Percentiles rank a stretch among this genome's conserved stretches.
phyloP scores from a whole-genome alignment of 2,888 invertebrate species.

The Campoletis raptor region DNA sequence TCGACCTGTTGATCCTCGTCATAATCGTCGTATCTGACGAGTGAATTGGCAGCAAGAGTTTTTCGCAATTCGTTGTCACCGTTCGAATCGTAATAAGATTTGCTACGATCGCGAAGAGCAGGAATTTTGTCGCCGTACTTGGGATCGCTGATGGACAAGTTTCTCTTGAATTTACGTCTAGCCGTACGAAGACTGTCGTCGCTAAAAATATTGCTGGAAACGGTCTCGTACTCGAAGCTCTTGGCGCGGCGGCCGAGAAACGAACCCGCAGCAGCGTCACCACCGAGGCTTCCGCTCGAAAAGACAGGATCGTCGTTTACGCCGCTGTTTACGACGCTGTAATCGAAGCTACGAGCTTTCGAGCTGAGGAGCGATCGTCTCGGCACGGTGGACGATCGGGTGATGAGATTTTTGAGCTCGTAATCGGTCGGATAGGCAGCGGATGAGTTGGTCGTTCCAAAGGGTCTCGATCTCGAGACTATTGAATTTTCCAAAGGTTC shows the following conservation, averaged over 20 bases:
- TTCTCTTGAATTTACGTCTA: conserved; percentile 82
- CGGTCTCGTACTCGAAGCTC: conserved; percentile 83
- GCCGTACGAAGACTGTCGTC: conserved; percentile 83
- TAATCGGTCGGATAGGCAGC: conserved; percentile 55
- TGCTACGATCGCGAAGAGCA: conserved; percentile 82
- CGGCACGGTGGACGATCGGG: conserved; percentile 57
- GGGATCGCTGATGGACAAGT: conserved; percentile 81
- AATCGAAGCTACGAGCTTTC: conserved; percentile 82
- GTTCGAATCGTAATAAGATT: conserved; percentile 82
- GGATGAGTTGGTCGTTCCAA: conserved; percentile 34
- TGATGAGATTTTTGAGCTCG: conserved; percentile 58
- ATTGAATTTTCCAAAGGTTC: conserved; percentile 69
- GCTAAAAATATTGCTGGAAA: conserved; percentile 83
- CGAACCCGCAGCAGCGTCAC: conserved; percentile 33
- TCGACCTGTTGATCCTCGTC: conserved; percentile 30
- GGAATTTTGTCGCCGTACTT: conserved; percentile 82
- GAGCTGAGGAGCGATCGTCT: conserved; percentile 76
- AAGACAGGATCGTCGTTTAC: conserved; percentile 44
- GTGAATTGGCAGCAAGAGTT: conserved; percentile 12
- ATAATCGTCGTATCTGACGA: conserved; percentile 33
- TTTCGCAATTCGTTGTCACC: conserved; percentile 75
- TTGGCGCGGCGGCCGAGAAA: conserved; percentile 76
- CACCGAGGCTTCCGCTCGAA: conserved; percentile 51
- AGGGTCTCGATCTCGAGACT: conserved; percentile 68
- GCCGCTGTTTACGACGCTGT: conserved; percentile 73